Evolutionary conservation across 2,797 vertebrate species (phyloP).

Genomic region (Anas flavirostris): DNA sequence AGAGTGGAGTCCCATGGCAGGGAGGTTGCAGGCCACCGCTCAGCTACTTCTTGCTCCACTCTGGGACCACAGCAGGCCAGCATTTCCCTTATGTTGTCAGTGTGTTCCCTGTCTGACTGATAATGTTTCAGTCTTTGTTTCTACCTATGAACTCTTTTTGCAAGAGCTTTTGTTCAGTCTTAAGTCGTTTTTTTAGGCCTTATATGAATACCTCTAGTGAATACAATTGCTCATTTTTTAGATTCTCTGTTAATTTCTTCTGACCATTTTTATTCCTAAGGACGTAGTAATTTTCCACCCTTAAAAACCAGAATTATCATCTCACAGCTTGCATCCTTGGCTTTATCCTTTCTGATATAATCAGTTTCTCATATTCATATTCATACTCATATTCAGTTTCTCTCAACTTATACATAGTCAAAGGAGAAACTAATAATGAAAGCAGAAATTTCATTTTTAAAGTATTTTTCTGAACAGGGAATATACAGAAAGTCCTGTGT

Average conservation of each 20-base stretch:
- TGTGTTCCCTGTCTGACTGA: background rate
- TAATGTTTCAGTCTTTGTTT: background rate
- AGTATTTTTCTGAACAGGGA: background rate
- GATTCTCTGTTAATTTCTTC: background rate
- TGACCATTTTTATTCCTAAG: background rate
- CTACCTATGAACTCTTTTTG: background rate
- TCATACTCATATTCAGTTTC: background rate
- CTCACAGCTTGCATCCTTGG: background rate
- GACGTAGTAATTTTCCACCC: background rate
- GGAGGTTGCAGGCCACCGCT: background rate
- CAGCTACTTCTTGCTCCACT: background rate
- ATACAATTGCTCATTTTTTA: background rate
- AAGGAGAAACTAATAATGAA: background rate
- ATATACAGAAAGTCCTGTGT: background rate
- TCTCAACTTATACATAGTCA: background rate
- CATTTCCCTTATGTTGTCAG: background rate
- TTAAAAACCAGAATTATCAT: background rate
- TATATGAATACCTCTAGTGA: background rate
- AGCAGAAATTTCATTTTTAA: background rate
- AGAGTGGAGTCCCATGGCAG: too few species aligned
- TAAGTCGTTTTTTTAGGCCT: background rate
- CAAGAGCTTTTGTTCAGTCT: background rate
- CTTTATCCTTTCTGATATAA: constrained; percentile 2
- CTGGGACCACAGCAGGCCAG: background rate
- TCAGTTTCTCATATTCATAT: background rate